Evolutionary conservation across 2,888 invertebrate genomes (phyloP).

Genomic region (Lumbricus terrestris): DNA sequence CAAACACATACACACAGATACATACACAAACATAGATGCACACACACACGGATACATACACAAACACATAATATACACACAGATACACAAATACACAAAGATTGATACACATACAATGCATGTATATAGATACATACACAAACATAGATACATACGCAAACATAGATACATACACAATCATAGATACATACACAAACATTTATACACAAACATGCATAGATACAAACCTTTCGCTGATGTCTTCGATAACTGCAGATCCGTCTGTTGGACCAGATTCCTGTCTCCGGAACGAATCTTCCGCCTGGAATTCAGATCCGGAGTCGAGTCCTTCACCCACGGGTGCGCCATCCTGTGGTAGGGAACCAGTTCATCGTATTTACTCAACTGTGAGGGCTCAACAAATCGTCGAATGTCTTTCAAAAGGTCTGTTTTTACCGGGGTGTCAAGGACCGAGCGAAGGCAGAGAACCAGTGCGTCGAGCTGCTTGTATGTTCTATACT

Average conservation of each 20-base stretch:
- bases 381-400: slow-evolving; percentile 41
- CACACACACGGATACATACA: too few species aligned
- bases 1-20: too few species aligned
- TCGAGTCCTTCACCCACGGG: slow-evolving; percentile 22
- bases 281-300: background rate
- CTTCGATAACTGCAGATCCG: background rate
- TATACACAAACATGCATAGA: too few species aligned
- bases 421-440: slow-evolving; percentile 46
- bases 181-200: too few species aligned
- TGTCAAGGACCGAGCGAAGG: slow-evolving; percentile 42
- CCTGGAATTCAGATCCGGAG: background rate
- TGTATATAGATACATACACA: too few species aligned
- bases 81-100: too few species aligned
- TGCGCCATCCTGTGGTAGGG: slow-evolving; percentile 41
- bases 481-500: slow-evolving; percentile 33
- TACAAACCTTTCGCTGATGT: background rate
- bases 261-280: background rate
- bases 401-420: slow-evolving; percentile 45
- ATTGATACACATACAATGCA: too few species aligned
- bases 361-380: slow-evolving; percentile 39
- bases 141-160: too few species aligned
- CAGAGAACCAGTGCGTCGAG: slow-evolving; percentile 41
- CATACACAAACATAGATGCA: too few species aligned
- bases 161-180: too few species aligned
- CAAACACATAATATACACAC: too few species aligned